These are phyloP conservation scores for Dascillus cervinus DNA, from an alignment of 2,888 invertebrate genomes.

Conservation along the genomic window DNA sequence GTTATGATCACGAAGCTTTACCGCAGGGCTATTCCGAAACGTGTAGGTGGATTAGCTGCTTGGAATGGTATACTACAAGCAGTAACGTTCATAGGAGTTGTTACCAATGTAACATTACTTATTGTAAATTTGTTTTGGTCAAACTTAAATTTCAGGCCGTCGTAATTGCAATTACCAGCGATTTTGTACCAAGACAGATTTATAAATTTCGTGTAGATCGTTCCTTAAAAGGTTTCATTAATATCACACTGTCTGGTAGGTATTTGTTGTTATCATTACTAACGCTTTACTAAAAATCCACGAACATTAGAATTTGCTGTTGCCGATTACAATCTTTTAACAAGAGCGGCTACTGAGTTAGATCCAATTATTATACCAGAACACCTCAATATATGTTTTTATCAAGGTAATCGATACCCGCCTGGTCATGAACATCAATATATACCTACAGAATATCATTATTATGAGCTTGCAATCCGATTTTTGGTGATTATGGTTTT, in stretches of 20 bases:
- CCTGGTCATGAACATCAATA: slow-evolving; percentile 30
- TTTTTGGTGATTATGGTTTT: slow-evolving; percentile 54
- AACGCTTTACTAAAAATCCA: too few relatives aligned
- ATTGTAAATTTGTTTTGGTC: slow-evolving; percentile 5
- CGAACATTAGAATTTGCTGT: too few relatives aligned
- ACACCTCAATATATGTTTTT: slow-evolving; percentile 31
- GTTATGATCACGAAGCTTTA: slow-evolving; percentile 23
- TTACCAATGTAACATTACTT: slow-evolving; percentile 30
- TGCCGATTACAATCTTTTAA: too few relatives aligned
- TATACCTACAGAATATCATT: slow-evolving; percentile 43
- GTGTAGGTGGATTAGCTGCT: slow-evolving; percentile 25
- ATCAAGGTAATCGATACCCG: slow-evolving; percentile 37
- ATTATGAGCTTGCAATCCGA: slow-evolving; percentile 50
- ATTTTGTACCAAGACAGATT: slow-evolving; percentile 25
- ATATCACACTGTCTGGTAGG: slow-evolving; percentile 28
- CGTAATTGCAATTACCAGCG: slow-evolving; percentile 29
- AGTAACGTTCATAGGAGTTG: slow-evolving; percentile 30
- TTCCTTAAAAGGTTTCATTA: slow-evolving; percentile 21
- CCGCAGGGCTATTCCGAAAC: slow-evolving; percentile 27
- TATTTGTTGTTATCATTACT: slow-evolving; percentile 4
- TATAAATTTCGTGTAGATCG: slow-evolving; percentile 13
- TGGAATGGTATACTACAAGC: slow-evolving; percentile 33
- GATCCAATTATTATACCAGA: too few relatives aligned
- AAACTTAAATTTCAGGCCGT: slow-evolving; percentile 28
- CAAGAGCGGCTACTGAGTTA: too few relatives aligned